Evolutionary conservation across 2,113 vertebrate species (phyloP).

Genomic region (Climacteris rufus): DNA sequence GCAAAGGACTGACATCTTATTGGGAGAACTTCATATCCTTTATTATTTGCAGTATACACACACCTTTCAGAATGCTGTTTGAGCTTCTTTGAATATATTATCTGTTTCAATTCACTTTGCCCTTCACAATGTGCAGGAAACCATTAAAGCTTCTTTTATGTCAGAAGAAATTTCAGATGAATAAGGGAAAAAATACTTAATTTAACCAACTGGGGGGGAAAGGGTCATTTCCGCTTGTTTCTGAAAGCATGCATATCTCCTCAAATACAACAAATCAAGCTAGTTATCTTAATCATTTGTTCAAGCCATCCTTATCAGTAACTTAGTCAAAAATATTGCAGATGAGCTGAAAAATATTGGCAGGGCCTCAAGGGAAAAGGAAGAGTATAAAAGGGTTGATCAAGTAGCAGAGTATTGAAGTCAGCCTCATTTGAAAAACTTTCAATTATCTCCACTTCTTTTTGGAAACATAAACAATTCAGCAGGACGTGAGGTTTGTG

Average conservation of each 20-base stretch:
- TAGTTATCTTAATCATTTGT: slow-evolving; percentile 69
- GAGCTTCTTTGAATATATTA: slow-evolving; percentile 24
- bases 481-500: not conserved
- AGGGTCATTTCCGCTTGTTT: slow-evolving; percentile 28
- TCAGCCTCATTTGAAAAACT: slow-evolving; percentile 46
- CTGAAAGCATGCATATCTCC: slow-evolving; percentile 21
- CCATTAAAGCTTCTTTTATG: slow-evolving; percentile 42
- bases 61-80: slow-evolving; percentile 74
- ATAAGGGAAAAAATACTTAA: slow-evolving; percentile 19
- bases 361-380: slow-evolving; percentile 41
- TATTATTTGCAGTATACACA: slow-evolving; percentile 68
- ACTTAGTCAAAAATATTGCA: slow-evolving; percentile 60
- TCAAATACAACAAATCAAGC: slow-evolving; percentile 45
- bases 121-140: slow-evolving; percentile 27
- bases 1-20: slow-evolving; percentile 42
- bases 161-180: slow-evolving; percentile 39
- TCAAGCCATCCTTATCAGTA: slow-evolving; percentile 62
- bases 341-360: slow-evolving; percentile 60
- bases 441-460: slow-evolving; percentile 30
- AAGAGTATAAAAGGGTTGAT: slow-evolving; percentile 34
- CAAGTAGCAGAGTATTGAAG: slow-evolving; percentile 45
- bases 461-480: slow-evolving; percentile 40
- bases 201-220: slow-evolving; percentile 2
- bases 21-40: slow-evolving; percentile 70
- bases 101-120: slow-evolving; percentile 19